These are phyloP conservation scores for Pyrrhosoma nymphula DNA, from an alignment of 2,888 invertebrate species.

Conservation along the genomic window DNA sequence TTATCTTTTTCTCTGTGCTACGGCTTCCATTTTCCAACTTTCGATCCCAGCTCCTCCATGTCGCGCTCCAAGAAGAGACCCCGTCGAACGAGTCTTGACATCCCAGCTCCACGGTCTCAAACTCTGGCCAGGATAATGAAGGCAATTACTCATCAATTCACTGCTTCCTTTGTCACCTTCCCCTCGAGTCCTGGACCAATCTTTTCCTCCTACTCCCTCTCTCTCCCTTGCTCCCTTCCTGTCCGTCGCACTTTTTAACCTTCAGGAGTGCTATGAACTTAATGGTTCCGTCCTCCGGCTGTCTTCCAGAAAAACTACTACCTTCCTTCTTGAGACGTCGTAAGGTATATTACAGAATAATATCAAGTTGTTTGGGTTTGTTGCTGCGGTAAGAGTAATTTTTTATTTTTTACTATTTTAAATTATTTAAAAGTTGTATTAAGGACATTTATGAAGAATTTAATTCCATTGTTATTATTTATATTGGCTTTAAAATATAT, in stretches of 20 bases:
- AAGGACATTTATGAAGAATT: too few species aligned
- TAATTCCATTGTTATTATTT: too few species aligned
- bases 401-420: too few species aligned
- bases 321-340: too few species aligned
- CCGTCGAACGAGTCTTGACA: background rate
- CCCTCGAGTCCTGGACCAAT: background rate
- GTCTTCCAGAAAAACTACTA: background rate
- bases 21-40: background rate
- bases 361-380: too few species aligned
- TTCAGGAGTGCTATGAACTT: background rate
- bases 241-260: background rate
- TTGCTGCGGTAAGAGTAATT: too few species aligned
- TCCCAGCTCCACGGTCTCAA: background rate
- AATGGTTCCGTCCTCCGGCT: background rate
- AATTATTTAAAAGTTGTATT: too few species aligned
- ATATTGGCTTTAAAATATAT: too few species aligned
- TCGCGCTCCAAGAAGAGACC: background rate
- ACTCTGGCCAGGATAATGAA: background rate
- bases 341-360: too few species aligned
- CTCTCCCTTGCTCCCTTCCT: background rate
- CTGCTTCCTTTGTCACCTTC: background rate
- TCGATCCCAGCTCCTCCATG: background rate
- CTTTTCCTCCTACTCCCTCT: background rate
- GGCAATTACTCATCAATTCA: conserved; percentile 2
- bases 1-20: background rate